Base-by-base conservation (phyloP, 30 jellyfish, hydroid and myxozoan species). In the Pelagia noctiluca region DNA sequence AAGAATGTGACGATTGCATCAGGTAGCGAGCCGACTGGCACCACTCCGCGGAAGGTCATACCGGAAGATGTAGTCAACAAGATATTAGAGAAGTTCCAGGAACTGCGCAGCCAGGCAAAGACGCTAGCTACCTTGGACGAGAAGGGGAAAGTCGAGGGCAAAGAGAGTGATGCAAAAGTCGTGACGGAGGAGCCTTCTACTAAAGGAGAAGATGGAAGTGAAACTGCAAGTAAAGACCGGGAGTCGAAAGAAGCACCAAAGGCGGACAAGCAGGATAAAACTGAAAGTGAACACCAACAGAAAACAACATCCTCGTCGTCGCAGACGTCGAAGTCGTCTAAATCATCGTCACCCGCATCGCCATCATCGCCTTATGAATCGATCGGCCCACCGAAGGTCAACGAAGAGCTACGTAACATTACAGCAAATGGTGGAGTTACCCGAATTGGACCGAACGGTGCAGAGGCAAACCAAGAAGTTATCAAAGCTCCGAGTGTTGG, bases 1-100 rank as follows among this genome's bases (percentile, higher is more conserved):
- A 76, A 64, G 63, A 76, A 75, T 29, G 60, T 67, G 0, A 76
- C 96, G 3, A 80, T 76, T 0, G 67, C 89, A 13, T 73, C 96
- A 18, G 42, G 78, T 0, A 81, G 53, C 35, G 29, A 63, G 48
- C 49, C 54, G 2, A 69, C 68, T 11, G 87, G 64, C 52, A 82
- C 82, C 5, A 78, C 97, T 31, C n/a, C n/a, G n/a, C 57, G 99
- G 66, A 95, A 95, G 63, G 71, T 87, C 12, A 95, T 95, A 19
- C 99, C 99, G 3, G 99, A 95, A 86, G 99, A 95, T 73, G 99
- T 95, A 22, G 99, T 95, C n/a, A 96, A 95, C 53, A 95, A 89
- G 70, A 95, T 95, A 16, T 78, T 95, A 26, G 86, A 64, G 68
- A 95, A 95, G 75, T 95, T 95, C 77, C 97, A 95, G 50, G 98